Percentiles rank a stretch among this genome's conserved stretches.
Conservation (phyloP, 1,140 invertebrate species). For the Anastatus disparis region DNA sequence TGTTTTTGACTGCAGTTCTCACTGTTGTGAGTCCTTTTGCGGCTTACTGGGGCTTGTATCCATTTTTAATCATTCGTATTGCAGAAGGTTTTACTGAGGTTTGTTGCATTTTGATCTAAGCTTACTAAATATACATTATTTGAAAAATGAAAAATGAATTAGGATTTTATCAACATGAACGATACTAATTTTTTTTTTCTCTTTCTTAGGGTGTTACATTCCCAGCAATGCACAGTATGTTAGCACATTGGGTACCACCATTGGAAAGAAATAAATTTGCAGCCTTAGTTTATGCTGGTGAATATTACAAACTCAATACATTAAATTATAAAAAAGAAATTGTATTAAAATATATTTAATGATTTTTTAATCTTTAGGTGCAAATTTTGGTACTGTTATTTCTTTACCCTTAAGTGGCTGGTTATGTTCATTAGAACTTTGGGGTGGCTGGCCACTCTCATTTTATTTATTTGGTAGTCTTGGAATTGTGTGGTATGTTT, state of each 20-base stretch:
- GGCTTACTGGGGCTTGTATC: conserved; percentile 75
- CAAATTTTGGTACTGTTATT: conserved; percentile 81
- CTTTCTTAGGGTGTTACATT: conserved; percentile 81
- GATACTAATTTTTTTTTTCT: conserved; percentile 34
- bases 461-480: conserved; percentile 83
- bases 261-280: conserved; percentile 84
- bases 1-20: conserved; percentile 81
- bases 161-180: conserved; percentile 37
- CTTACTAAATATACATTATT: background rate
- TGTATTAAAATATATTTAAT: conserved; percentile 41
- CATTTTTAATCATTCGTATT: conserved; percentile 82
- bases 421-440: conserved; percentile 75
- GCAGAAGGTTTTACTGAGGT: conserved; percentile 89
- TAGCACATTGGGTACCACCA: conserved; percentile 84
- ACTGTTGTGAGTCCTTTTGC: conserved; percentile 80
- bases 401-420: conserved; percentile 80
- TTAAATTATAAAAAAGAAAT: conserved; percentile 14
- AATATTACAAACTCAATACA: conserved; percentile 45
- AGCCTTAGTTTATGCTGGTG: conserved; percentile 82
- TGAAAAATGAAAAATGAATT: conserved; percentile 12
- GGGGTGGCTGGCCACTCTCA: conserved; percentile 80
- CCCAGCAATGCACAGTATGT: conserved; percentile 84
- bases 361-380: conserved; percentile 64
- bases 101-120: conserved; percentile 41
- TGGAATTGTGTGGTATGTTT: conserved; percentile 82